Evolutionary conservation across 2,888 invertebrate species (phyloP), one percentile per base, ranked within the genome.

Genomic region (Craniophora ligustri): DNA sequence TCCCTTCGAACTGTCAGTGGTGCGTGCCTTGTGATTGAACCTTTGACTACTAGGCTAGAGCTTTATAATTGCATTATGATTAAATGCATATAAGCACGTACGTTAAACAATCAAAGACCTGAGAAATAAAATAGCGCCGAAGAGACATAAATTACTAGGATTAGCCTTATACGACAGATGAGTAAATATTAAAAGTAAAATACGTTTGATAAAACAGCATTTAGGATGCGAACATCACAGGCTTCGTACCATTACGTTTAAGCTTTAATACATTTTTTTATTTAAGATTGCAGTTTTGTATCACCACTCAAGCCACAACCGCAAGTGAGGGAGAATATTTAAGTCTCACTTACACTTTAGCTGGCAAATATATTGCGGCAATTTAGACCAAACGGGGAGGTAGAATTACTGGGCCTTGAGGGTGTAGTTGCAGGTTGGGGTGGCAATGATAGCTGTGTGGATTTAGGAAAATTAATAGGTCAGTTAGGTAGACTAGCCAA

Each of bases 301-400:
- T 62, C 66, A 70, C 62, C 75, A 71, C 68, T 73, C 60, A 58
- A 44, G 53, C 51, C 42, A 58, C 70, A 71, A 75, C 51, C 42
- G 59, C 70, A 71, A 75, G 77, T 67, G 42, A 55, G 55, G 66
- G 73, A 74, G 78, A 83, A 84, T 85, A 84, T 87, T 87, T 85
- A 87, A 87, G 85, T 83, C 82, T 72, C 80, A 84, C 86, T 87
- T 85, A 85, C 82, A 81, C 75, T 82, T 81, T 72, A 78, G 77
- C 77, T 76, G 76, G 81, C 76, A 84, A 86, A 89, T 87, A 86
- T 87, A 89, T 88, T 83, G 77, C 78, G 75, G 85, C 79, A 86
- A 89, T 88, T 87, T 84, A 81, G 72, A 67, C 67, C 61, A 57
- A 67, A 69, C 57, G 63, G 50, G 62, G 74, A 68, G 75, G 75